phyloP scores from a whole-genome alignment of 2,113 vertebrate species.

The Cyanoderma ruficeps region DNA sequence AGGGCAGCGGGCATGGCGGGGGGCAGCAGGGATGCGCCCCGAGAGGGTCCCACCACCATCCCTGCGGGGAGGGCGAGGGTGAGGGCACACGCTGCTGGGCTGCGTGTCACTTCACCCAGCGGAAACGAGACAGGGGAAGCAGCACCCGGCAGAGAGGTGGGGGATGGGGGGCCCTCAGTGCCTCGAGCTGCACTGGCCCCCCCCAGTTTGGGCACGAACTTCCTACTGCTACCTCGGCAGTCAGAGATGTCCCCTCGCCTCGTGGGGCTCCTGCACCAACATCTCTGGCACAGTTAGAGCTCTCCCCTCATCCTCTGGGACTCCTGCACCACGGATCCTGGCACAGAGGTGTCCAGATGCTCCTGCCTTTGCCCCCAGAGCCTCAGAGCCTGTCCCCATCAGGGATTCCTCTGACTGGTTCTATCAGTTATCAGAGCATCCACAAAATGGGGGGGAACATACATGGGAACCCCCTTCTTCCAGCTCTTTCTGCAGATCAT shows the following conservation, averaged over 20 bases:
- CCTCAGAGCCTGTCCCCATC: neutral
- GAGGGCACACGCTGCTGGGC: neutral
- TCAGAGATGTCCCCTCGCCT: neutral
- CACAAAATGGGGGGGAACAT: fast-evolving
- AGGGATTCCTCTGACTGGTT: neutral
- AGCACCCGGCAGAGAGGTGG: neutral
- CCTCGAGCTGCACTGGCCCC: neutral
- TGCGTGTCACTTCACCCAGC: neutral
- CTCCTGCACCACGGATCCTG: neutral
- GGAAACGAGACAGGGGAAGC: neutral
- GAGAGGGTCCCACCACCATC: neutral
- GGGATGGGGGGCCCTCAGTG: neutral
- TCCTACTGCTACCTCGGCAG: neutral
- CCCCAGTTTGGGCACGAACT: neutral
- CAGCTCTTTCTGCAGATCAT: neutral
- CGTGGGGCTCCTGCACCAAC: neutral
- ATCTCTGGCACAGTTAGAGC: neutral
- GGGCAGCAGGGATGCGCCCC: neutral
- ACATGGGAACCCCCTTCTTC: neutral
- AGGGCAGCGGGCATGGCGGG: neutral
- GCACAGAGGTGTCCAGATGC: neutral
- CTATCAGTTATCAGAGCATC: neutral
- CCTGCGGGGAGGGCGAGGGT: neutral
- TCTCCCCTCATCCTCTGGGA: neutral
- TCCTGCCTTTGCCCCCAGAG: neutral